Conservation (phyloP, 2,113 vertebrate genomes). For the Corythaixoides concolor region DNA sequence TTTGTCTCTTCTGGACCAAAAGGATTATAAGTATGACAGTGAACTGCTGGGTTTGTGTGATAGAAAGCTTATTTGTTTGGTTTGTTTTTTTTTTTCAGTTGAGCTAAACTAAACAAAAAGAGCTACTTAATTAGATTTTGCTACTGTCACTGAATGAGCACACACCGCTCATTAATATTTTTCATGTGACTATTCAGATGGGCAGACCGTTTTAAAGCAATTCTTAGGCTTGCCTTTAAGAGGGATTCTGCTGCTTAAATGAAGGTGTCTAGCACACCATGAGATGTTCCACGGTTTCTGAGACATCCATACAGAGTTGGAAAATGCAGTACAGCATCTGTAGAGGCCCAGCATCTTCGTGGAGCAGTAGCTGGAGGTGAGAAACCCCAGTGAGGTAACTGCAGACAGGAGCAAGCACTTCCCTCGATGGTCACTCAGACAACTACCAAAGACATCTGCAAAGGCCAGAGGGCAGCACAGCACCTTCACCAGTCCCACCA, state of each 20-base stretch:
- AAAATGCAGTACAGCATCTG: neutral
- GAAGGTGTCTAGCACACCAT: accelerated
- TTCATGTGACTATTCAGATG: neutral
- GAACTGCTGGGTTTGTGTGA: neutral
- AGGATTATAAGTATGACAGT: neutral
- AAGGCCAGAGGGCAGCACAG: neutral
- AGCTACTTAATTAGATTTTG: constrained; percentile 10
- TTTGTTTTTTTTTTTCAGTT: neutral
- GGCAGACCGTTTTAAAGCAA: neutral
- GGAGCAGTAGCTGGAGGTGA: neutral
- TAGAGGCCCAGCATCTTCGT: neutral
- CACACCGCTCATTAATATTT: neutral
- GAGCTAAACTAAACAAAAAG: neutral
- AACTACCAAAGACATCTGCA: neutral
- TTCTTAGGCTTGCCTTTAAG: neutral
- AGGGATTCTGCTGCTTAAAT: neutral
- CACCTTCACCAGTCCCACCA: neutral
- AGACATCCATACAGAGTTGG: neutral
- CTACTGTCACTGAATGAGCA: neutral
- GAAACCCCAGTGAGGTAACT: neutral
- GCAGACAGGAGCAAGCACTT: neutral
- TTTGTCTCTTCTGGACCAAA: neutral
- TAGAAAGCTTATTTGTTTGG: neutral
- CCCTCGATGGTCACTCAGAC: accelerated
- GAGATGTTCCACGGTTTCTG: neutral